These are phyloP conservation scores for Magallana gigas DNA, from an alignment of 1,140 invertebrate genomes.

Conservation along the genomic window DNA sequence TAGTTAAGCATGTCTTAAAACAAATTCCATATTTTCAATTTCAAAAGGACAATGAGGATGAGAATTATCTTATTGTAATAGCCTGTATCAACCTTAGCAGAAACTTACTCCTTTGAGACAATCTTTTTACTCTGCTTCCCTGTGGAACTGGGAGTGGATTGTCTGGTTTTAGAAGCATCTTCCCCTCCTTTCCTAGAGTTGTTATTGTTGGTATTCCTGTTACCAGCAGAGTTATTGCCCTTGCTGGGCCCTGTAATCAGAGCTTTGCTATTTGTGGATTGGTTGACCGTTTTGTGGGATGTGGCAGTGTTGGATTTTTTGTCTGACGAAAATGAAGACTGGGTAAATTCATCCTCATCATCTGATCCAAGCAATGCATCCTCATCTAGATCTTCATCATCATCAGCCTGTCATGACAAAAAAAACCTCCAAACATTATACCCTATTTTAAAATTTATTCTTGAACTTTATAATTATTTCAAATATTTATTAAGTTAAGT, in stretches of 20 bases:
- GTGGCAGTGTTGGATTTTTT: neutral
- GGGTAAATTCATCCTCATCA: neutral
- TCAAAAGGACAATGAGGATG: too few relatives aligned
- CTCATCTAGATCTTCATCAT: slow-evolving; percentile 25
- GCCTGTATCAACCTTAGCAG: neutral
- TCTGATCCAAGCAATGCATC: neutral
- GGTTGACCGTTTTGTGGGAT: neutral
- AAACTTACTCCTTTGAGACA: neutral
- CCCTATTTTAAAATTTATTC: too few relatives aligned
- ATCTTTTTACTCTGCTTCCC: neutral
- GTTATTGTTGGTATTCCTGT: neutral
- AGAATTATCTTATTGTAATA: too few relatives aligned
- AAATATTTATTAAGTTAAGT: too few relatives aligned
- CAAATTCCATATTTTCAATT: too few relatives aligned
- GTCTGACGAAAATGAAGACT: too few relatives aligned
- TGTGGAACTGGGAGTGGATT: neutral
- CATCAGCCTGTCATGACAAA: neutral
- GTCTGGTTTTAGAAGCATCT: neutral
- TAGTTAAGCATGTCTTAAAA: too few relatives aligned
- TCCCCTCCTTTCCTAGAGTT: neutral
- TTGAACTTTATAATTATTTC: too few relatives aligned
- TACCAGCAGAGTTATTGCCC: neutral
- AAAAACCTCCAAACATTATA: neutral
- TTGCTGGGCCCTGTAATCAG: neutral
- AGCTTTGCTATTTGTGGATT: neutral